Conservation (phyloP, 2,888 invertebrate genomes). For the Cephalotes varians region DNA sequence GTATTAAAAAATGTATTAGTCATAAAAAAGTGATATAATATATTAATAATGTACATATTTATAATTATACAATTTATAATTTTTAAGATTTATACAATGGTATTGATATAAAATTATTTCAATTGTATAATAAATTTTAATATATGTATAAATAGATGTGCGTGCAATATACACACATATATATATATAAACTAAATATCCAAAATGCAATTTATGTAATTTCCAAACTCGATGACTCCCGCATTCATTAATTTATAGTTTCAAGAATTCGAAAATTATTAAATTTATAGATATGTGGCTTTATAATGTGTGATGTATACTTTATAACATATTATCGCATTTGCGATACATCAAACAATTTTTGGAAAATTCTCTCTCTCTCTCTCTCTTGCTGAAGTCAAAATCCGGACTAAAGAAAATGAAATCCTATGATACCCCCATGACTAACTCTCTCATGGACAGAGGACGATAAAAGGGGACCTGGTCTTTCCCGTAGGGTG, state of each 20-base stretch:
- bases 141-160: not conserved
- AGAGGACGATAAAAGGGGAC: conserved; percentile 69
- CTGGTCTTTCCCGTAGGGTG: conserved; percentile 54
- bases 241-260: not conserved
- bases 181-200: not conserved
- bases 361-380: not conserved
- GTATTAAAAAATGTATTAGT: conserved; percentile 4
- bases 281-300: not conserved
- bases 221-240: not conserved
- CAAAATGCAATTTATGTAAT: not conserved
- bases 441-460: conserved; percentile 67
- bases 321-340: not conserved
- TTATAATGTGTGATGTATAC: not conserved
- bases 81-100: not conserved
- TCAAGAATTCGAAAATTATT: conserved; percentile 17
- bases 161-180: not conserved
- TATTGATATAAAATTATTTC: not conserved
- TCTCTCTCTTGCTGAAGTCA: not conserved
- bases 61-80: not conserved
- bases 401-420: conserved; percentile 59
- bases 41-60: not conserved
- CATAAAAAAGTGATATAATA: not conserved
- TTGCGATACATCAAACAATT: not conserved
- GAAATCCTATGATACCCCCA: conserved; percentile 63
- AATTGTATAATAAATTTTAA: not conserved